A percentile compares a stretch with the other conserved stretches of the same genome.
Evolutionary conservation across 1,140 invertebrate genomes (phyloP).

Genomic region (Harpegnathos saltator): DNA sequence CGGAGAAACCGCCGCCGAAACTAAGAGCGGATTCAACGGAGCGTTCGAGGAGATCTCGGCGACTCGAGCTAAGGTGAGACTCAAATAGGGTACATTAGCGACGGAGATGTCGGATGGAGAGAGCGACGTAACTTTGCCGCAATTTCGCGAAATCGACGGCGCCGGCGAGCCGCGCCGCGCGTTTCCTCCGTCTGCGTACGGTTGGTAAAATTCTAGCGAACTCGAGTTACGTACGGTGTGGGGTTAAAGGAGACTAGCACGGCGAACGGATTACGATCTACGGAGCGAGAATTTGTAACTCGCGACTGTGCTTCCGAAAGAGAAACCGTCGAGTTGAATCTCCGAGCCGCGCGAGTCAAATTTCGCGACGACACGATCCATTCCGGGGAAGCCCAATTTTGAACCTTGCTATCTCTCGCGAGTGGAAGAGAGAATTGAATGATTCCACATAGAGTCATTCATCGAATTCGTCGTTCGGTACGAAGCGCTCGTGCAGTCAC

Average conservation of each 20-base stretch:
- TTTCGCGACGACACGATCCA: background rate
- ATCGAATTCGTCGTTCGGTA: no score
- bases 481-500: no score
- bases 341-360: background rate
- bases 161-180: background rate
- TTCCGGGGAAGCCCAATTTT: no score
- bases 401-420: no score
- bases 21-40: conserved; percentile 30
- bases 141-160: conserved; percentile 14
- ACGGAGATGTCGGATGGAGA: conserved; percentile 27
- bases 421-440: no score
- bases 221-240: background rate
- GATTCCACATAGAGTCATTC: no score
- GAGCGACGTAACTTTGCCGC: background rate
- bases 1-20: conserved; percentile 4
- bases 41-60: background rate
- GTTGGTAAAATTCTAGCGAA: conserved; percentile 33
- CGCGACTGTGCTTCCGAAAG: background rate
- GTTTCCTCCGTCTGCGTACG: background rate
- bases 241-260: conserved; percentile 4
- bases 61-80: conserved; percentile 4
- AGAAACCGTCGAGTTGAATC: background rate
- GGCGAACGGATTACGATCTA: background rate
- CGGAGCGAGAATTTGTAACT: background rate
- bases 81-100: conserved; percentile 23